Evolutionary conservation across 2,888 invertebrate genomes (phyloP), one percentile per base, ranked within the genome.

Genomic region (Abrostola triplasia): DNA sequence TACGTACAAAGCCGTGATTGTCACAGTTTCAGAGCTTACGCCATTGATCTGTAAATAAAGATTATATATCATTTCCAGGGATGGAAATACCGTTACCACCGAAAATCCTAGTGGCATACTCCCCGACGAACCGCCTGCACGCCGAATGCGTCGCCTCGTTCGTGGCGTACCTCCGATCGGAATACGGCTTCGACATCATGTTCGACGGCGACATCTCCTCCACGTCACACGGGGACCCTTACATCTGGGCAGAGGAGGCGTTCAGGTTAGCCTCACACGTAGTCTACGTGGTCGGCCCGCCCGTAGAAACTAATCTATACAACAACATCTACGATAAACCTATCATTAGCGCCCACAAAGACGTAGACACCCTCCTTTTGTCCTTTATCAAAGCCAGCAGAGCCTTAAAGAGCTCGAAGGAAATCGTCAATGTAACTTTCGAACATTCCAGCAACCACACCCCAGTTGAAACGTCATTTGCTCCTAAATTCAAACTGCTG

Each of bases 251-350:
- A 0, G 84, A 88, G 1, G 92, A 92, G 38, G 89, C 92, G 0
- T 89, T 92, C 75, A 72, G 82, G 13, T 71, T 87, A 0, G 84
- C 91, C 1, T 87, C 92, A 0, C 92, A 94, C 42, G 72, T 93
- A 0, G 77, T 94, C 37, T 93, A 92, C 80, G 77, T 93, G 0
- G 92, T 92, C 0, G 92, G 94, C 0, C 93, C 94, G 0, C 79
- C 88, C 0, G 91, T 92, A 13, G 85, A 89, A 41, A 80, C 83
- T 0, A 91, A 90, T 42, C 61, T 78, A 0, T 88, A 87, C 81
- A 90, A 86, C 67, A 92, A 89, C 56, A 92, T 93, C 5, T 93
- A 93, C 63, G 93, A 93, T 61, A 90, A 92, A 79, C 92, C 93
- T 0, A 92, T 93, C 2, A 86, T 89, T 54, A 88, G 84, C 6